Evolutionary conservation across 2,888 invertebrate species (phyloP).

Genomic region (Oligia strigilis): DNA sequence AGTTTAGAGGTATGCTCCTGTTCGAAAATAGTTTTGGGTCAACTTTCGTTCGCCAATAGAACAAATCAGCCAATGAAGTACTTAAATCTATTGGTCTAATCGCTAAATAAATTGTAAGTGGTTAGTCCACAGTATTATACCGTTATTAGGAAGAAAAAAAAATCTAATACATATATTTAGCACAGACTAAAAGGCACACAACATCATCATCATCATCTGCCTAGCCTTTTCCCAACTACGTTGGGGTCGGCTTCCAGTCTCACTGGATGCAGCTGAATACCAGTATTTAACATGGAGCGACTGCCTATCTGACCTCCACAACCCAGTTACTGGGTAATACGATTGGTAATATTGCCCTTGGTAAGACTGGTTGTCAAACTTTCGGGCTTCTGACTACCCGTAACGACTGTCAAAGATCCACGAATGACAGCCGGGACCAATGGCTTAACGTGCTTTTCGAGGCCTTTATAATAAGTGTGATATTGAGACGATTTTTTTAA

Average conservation of each 20-base stretch:
- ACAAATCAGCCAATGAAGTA: neutral
- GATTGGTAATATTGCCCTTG: no score
- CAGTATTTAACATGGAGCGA: no score
- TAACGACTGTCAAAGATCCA: no score
- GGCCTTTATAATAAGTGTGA: neutral
- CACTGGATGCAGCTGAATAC: slow-evolving; percentile 12
- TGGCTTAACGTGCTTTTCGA: no score
- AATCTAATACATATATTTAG: neutral
- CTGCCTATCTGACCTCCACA: no score
- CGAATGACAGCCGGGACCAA: no score
- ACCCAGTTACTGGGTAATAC: no score
- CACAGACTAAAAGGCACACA: neutral
- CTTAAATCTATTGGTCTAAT: neutral
- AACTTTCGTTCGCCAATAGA: neutral
- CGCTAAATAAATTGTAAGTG: neutral
- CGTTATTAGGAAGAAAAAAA: neutral
- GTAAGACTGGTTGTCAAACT: no score
- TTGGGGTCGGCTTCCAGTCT: slow-evolving; percentile 5
- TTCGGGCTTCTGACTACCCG: no score
- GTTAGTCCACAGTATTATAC: neutral
- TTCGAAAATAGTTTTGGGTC: neutral
- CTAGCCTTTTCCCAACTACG: no score
- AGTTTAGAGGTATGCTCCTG: neutral
- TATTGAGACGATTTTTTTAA: neutral
- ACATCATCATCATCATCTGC: neutral